A percentile compares a stretch with the other conserved stretches of the same genome.
These are phyloP conservation scores for Hoplodrina ambigua DNA, from an alignment of 2,888 invertebrate genomes.

Conservation along the genomic window DNA sequence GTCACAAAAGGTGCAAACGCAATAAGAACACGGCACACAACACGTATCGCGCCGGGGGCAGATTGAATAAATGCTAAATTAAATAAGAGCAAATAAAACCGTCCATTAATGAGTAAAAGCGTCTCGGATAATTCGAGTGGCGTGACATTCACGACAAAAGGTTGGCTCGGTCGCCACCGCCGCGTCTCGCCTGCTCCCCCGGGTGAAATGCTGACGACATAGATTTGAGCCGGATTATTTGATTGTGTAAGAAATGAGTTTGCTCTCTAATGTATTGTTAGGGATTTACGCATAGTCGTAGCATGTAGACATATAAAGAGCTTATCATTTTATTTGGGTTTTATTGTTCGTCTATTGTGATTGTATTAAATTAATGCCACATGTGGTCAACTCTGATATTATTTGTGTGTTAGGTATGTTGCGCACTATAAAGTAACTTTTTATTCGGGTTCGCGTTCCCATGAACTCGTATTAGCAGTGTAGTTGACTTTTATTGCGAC, in stretches of 20 bases:
- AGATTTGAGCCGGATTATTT: conserved; percentile 75
- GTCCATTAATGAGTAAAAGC: conserved; percentile 86
- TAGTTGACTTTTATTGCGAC: conserved; percentile 44
- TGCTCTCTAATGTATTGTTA: conserved; percentile 67
- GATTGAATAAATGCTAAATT: conserved; percentile 91
- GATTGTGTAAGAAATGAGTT: conserved; percentile 76
- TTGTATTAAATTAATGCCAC: conserved; percentile 44
- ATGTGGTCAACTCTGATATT: conserved; percentile 4
- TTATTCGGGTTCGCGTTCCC: conserved; percentile 20
- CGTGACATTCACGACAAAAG: conserved; percentile 83
- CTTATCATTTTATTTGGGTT: conserved; percentile 53
- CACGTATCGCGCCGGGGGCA: conserved; percentile 84
- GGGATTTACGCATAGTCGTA: conserved; percentile 46
- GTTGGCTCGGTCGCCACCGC: conserved; percentile 66
- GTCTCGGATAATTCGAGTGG: conserved; percentile 83
- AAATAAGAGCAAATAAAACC: conserved; percentile 90
- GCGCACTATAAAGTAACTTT: conserved; percentile 7
- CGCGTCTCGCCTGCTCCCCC: conserved; percentile 64
- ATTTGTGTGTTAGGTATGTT: conserved; percentile 1
- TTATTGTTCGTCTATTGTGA: conserved; percentile 45
- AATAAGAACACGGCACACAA: conserved; percentile 82
- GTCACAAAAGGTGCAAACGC: conserved; percentile 89
- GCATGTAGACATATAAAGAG: conserved; percentile 46
- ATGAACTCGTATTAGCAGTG: conserved; percentile 31
- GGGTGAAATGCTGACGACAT: conserved; percentile 69